These are phyloP conservation scores for Scrobipalpa costella DNA, from an alignment of 2,888 invertebrate genomes.

Conservation along the genomic window DNA sequence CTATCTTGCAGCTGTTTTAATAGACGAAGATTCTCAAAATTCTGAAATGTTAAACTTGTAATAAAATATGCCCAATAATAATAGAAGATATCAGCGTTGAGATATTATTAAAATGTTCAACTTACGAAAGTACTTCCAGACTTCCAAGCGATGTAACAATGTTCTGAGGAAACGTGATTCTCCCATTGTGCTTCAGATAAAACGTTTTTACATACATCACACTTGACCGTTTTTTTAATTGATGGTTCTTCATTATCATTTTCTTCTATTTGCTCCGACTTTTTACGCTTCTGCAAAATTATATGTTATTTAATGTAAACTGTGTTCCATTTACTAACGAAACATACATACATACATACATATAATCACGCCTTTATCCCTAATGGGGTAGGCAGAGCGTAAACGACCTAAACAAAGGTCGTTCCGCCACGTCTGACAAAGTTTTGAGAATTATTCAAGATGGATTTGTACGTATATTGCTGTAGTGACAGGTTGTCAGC, in stretches of 20 bases:
- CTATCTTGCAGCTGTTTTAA: conserved; percentile 40
- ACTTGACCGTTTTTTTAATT: conserved; percentile 43
- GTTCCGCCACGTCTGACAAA: no score
- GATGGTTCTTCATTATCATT: conserved; percentile 25
- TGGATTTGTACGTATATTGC: no score
- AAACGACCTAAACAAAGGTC: no score
- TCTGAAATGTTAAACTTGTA: conserved; percentile 36
- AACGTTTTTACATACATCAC: conserved; percentile 48
- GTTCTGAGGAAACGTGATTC: conserved; percentile 44
- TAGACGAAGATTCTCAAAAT: conserved; percentile 44
- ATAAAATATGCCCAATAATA: no score
- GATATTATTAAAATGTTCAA: conserved; percentile 27
- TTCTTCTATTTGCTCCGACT: background rate
- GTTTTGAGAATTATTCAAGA: no score
- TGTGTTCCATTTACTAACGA: no score
- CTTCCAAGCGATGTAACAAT: conserved; percentile 52
- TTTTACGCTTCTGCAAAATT: conserved; percentile 12
- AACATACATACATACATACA: no score
- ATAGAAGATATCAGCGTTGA: background rate
- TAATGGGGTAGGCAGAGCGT: no score
- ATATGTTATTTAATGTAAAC: background rate
- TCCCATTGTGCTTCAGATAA: conserved; percentile 48
- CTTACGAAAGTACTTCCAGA: conserved; percentile 49
- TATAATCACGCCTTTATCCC: no score
- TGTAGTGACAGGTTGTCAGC: no score